Base-by-base conservation (phyloP, 2,888 invertebrate genomes). In the Zele albiditarsus region DNA sequence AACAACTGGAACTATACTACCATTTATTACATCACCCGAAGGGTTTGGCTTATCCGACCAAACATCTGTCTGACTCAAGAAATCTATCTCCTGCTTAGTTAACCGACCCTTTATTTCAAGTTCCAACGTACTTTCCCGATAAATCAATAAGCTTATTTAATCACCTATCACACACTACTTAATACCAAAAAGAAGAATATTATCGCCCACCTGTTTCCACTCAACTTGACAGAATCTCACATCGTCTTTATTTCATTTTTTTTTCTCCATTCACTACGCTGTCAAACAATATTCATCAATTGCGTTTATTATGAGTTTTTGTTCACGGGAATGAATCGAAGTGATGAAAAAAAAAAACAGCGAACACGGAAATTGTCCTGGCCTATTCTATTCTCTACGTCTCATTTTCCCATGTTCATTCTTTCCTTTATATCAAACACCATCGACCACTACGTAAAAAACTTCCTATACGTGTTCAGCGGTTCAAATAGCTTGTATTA, bases 1-100 rank as follows among this genome's bases (percentile, higher is more conserved):
- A 63, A 89, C 83, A 66, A 85, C 79, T 0, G 89, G 88, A 28
- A 85, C 86, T n/a, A 87, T 73, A 14, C 87, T 77, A n/a, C 88
- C 88, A 83, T 89, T 89, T 23, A 87, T 71, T 69, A 88, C 79
- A 33, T 85, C 77, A 46, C 85, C 86, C 70, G 67, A 78, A 49
- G 69, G 60, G 23, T 70, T 80, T 16, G 83, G 80, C 27, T 78
- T 79, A 62, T 60, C 60, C n/a, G 68, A 75, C 83, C 79, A 78
- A 65, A 74, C 73, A 53, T 78, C 73, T 23, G 70, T 67, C 70
- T 78, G 78, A n/a, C 77, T 77, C 57, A 58, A 16, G 49, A 73
- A 71, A 53, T 57, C 62, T 73, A 78, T 72, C 53, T 66, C 23
- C 25, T 58, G 57, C 12, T 58, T 20, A 20, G 20, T 58, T 14